These are phyloP conservation scores for Stenoptilia bipunctidactyla DNA, from an alignment of 2,888 invertebrate genomes.

Conservation along the genomic window DNA sequence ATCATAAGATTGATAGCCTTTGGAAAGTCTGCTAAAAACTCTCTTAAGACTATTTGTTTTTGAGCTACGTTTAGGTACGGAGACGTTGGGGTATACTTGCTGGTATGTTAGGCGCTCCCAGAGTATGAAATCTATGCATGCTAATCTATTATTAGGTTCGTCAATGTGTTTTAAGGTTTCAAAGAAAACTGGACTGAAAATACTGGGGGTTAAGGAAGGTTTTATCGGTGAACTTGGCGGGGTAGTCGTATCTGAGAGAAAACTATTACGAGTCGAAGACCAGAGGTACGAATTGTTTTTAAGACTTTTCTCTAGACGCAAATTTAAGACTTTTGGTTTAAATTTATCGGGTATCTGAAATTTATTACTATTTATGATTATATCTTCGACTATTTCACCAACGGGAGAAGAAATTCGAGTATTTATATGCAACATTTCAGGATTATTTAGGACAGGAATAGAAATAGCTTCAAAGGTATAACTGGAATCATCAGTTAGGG, in stretches of 20 bases:
- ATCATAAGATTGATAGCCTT: slow-evolving; percentile 25
- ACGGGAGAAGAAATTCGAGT: slow-evolving; percentile 11
- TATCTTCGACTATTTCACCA: no score
- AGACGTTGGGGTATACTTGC: slow-evolving; percentile 37
- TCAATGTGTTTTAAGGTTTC: slow-evolving; percentile 18
- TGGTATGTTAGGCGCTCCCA: slow-evolving; percentile 50
- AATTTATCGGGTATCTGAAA: no score
- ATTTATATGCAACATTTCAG: no score
- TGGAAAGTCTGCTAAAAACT: slow-evolving; percentile 34
- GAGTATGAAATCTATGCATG: slow-evolving; percentile 51
- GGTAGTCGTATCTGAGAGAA: slow-evolving; percentile 39
- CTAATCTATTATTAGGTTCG: slow-evolving; percentile 29
- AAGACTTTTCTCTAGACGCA: no score
- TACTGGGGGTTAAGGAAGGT: slow-evolving; percentile 37
- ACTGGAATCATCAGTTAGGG: slow-evolving; percentile 43
- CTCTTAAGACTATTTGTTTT: slow-evolving; percentile 37
- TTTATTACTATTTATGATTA: no score
- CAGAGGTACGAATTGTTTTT: no score
- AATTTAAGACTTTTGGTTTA: no score
- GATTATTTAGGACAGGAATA: no score
- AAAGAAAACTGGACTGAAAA: slow-evolving; percentile 55
- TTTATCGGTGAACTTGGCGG: slow-evolving; percentile 27
- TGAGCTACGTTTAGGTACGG: slow-evolving; percentile 31
- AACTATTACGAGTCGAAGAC: no score
- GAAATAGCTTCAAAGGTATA: slow-evolving; percentile 30